phyloP scores from a whole-genome alignment of 2,113 vertebrate genomes.

The Euleptes europaea region DNA sequence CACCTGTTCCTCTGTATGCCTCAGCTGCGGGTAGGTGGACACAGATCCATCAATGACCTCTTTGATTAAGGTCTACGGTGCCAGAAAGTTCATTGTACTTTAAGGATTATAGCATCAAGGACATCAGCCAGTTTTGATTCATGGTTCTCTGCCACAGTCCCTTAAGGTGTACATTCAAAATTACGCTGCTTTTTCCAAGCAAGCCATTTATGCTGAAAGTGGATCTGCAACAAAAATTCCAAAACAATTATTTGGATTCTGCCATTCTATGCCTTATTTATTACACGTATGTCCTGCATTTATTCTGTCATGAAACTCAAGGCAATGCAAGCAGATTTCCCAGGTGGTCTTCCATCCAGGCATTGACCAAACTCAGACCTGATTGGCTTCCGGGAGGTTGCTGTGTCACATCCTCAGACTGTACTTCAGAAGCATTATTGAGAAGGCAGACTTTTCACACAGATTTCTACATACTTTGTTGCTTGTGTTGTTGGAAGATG shows the following conservation, averaged over 20 bases:
- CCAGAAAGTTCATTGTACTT: conserved; percentile 6
- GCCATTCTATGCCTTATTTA: not conserved
- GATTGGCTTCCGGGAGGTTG: too few species aligned
- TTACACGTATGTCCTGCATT: too few species aligned
- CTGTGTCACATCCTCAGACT: too few species aligned
- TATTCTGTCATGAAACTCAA: too few species aligned
- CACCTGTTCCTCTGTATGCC: conserved; percentile 93
- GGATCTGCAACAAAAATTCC: not conserved
- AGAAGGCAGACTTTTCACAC: not conserved
- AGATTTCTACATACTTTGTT: not conserved
- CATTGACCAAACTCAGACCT: too few species aligned
- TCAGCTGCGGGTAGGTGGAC: conserved; percentile 93
- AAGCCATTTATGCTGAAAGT: not conserved
- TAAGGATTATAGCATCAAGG: not conserved
- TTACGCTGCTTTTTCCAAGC: not conserved
- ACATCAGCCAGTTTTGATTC: not conserved
- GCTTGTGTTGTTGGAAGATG: not conserved
- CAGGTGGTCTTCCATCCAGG: too few species aligned
- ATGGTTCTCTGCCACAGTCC: conserved; percentile 11
- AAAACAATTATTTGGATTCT: not conserved
- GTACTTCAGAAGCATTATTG: not conserved
- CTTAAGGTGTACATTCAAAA: conserved; percentile 14
- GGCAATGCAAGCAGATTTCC: too few species aligned
- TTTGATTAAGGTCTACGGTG: conserved; percentile 7
- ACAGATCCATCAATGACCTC: not conserved